These are phyloP conservation scores for Rhopilema esculentum DNA, from an alignment of 30 jellyfish, hydroid and myxozoan species.

Conservation along the genomic window DNA sequence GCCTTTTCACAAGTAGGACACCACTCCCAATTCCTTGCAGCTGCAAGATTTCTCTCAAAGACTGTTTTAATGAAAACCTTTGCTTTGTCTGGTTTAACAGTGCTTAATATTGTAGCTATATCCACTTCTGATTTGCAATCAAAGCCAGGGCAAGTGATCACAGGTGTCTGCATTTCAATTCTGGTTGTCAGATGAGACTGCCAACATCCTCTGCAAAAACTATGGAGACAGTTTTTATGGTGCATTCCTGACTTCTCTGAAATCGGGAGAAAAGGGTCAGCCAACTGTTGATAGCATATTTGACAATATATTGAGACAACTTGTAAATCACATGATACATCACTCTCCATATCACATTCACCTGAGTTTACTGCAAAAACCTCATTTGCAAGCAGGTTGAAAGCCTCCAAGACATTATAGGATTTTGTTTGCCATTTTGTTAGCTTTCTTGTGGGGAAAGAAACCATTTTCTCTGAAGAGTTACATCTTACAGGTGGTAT, in stretches of 20 bases:
- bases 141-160: constrained; percentile 37
- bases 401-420: neutral
- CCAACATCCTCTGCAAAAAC: constrained; percentile 62
- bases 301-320: constrained; percentile 10
- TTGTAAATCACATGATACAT: neutral
- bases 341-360: neutral
- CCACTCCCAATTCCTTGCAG: constrained; percentile 28
- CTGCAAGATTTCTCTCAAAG: constrained; percentile 21
- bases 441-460: neutral
- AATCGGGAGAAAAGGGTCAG: neutral
- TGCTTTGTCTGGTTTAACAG: neutral
- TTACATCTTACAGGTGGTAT: neutral
- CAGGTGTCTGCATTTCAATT: neutral
- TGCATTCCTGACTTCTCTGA: constrained; percentile 13
- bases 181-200: constrained; percentile 2
- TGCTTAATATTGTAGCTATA: constrained; percentile 10
- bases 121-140: constrained; percentile 34
- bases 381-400: neutral
- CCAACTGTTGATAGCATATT: constrained; percentile 5
- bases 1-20: constrained; percentile 42
- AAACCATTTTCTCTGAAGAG: neutral
- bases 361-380: neutral
- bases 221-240: constrained; percentile 21
- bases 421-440: constrained; percentile 20
- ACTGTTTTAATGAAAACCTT: neutral